Evolutionary conservation across 2,888 invertebrate species (phyloP).

Genomic region (Drosophila mulleri): DNA sequence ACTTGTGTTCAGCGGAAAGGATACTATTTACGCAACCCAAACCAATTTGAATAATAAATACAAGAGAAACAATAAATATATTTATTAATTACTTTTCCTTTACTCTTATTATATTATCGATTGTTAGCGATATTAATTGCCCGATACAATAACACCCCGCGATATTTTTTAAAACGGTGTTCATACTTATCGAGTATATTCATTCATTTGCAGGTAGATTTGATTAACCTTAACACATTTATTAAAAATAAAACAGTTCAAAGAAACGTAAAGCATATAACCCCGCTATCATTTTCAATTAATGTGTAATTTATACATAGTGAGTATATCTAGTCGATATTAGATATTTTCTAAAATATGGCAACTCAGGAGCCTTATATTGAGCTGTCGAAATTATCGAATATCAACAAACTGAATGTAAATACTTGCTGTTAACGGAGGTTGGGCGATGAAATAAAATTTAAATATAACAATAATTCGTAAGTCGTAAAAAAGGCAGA

Average conservation of each 20-base stretch:
- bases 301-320: not conserved
- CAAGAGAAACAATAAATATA: not conserved
- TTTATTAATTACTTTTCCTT: conserved; percentile 36
- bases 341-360: conserved; percentile 25
- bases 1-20: not conserved
- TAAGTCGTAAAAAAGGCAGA: conserved; percentile 2
- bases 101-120: conserved; percentile 24
- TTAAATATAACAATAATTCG: not conserved
- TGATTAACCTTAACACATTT: not conserved
- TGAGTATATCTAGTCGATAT: conserved; percentile 2
- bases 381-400: conserved; percentile 40
- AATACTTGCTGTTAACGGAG: conserved; percentile 28
- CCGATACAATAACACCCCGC: not conserved
- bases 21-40: not conserved
- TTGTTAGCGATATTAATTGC: not conserved
- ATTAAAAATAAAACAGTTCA: not conserved
- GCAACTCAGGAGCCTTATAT: conserved; percentile 33
- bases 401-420: conserved; percentile 52
- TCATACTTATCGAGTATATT: not conserved
- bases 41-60: not conserved
- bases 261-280: too few relatives aligned
- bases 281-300: not conserved
- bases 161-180: not conserved
- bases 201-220: not conserved
- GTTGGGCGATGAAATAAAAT: conserved; percentile 2